Percentiles rank a stretch among this genome's conserved stretches.
These are phyloP conservation scores for Ypsolopha sequella DNA, from an alignment of 2,888 invertebrate genomes.

Conservation along the genomic window DNA sequence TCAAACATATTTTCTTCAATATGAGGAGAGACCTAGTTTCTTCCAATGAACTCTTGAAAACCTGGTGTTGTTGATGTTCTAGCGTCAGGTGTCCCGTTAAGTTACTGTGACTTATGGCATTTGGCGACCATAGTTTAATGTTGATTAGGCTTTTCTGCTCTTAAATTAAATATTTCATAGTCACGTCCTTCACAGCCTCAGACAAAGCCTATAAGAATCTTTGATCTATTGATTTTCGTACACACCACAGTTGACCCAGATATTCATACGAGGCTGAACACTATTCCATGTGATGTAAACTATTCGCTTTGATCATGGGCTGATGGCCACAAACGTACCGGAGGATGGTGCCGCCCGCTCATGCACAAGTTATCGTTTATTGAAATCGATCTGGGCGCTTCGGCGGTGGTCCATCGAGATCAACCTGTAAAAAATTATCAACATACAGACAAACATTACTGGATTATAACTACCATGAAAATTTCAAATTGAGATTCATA, in stretches of 20 bases:
- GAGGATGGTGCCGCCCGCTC: conserved; percentile 26
- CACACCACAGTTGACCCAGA: not conserved
- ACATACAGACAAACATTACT: not conserved
- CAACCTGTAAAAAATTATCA: not conserved
- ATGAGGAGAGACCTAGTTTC: too few species aligned
- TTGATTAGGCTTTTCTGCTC: too few species aligned
- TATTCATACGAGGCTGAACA: not conserved
- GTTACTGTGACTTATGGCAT: too few species aligned
- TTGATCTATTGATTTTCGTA: too few species aligned
- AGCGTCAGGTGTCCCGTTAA: too few species aligned
- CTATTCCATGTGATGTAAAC: not conserved
- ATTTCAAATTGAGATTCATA: not conserved
- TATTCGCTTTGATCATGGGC: conserved; percentile 23
- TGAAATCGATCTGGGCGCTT: conserved; percentile 37
- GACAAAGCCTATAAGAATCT: too few species aligned
- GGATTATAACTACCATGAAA: not conserved
- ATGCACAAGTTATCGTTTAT: conserved; percentile 58
- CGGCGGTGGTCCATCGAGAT: not conserved
- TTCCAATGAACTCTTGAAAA: too few species aligned
- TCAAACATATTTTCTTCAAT: too few species aligned
- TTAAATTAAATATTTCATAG: too few species aligned
- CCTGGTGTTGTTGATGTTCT: too few species aligned
- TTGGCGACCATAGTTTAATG: too few species aligned
- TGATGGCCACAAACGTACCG: conserved; percentile 26
- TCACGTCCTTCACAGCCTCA: too few species aligned